A percentile compares a stretch with the other conserved stretches of the same genome.
Evolutionary conservation across 2,113 vertebrate species (phyloP).

Genomic region (Halichoerus grypus): DNA sequence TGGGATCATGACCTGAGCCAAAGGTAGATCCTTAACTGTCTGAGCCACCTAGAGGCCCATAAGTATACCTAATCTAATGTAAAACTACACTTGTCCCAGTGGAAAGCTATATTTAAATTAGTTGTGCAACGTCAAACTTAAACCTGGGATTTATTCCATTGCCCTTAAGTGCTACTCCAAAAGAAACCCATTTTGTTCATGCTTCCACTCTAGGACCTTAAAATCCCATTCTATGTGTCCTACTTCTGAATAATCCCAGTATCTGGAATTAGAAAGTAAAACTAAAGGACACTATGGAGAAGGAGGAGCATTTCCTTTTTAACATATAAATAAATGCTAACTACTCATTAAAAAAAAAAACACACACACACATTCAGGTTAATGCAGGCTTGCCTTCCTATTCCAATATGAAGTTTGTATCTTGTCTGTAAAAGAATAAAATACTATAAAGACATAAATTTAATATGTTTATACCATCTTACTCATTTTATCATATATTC

Average conservation of each 20-base stretch:
- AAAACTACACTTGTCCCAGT: not conserved
- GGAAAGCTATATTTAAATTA: not conserved
- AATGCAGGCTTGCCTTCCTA: not conserved
- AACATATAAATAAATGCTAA: not conserved
- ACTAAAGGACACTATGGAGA: not conserved
- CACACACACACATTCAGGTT: not conserved
- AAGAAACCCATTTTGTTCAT: not conserved
- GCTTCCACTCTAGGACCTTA: not conserved
- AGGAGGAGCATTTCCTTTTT: not conserved
- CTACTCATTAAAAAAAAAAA: not conserved
- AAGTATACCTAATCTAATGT: not conserved
- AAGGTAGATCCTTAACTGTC: not conserved
- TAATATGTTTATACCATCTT: not conserved
- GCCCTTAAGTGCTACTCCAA: not conserved
- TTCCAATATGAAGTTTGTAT: not conserved
- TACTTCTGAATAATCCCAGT: not conserved
- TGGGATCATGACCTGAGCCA: not conserved
- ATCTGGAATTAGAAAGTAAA: not conserved
- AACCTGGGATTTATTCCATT: not conserved
- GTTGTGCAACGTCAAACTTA: not conserved
- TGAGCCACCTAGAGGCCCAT: not conserved
- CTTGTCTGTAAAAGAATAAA: not conserved
- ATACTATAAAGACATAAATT: not conserved
- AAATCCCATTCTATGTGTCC: not conserved
- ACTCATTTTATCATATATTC: not conserved